A percentile compares a stretch with the other conserved stretches of the same genome.
Conservation (phyloP, 1,140 invertebrate species). For the Trichonephila clavata region DNA sequence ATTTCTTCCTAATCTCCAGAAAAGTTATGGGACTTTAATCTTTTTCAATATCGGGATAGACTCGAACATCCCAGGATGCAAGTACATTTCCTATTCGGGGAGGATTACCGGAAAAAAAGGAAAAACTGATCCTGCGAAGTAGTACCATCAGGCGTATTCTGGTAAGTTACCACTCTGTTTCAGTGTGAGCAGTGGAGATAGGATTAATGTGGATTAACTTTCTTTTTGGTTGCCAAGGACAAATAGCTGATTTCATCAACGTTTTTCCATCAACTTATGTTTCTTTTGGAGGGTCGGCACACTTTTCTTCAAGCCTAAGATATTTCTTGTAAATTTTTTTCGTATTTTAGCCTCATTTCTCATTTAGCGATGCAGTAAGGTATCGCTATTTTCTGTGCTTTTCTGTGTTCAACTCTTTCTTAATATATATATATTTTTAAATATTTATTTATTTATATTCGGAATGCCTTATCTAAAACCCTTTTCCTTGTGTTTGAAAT, state of each 20-base stretch:
- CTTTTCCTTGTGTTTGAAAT: too few relatives aligned
- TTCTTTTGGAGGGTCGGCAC: not conserved
- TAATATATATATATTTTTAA: too few relatives aligned
- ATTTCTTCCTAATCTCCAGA: not conserved
- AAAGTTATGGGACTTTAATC: slow-evolving; percentile 32
- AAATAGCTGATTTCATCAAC: not conserved
- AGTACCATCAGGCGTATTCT: not conserved
- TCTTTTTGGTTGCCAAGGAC: slow-evolving; percentile 3
- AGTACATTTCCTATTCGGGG: slow-evolving; percentile 5
- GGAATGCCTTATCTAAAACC: too few relatives aligned
- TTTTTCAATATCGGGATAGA: not conserved
- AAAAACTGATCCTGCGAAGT: not conserved
- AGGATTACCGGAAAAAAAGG: slow-evolving; percentile 20
- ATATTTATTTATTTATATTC: too few relatives aligned
- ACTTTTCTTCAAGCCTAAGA: not conserved
- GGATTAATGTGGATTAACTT: slow-evolving; percentile 29
- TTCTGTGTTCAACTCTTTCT: not conserved
- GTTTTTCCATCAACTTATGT: not conserved
- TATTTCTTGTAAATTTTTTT: not conserved
- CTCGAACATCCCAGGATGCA: not conserved
- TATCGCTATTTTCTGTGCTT: not conserved
- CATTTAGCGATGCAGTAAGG: not conserved
- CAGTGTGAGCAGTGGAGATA: not conserved
- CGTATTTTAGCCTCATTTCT: not conserved
- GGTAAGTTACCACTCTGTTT: slow-evolving; percentile 14